Percentiles rank a stretch among this genome's conserved stretches.
phyloP scores from a whole-genome alignment of 2,888 invertebrate genomes.

The Conops quadrifasciatus region DNA sequence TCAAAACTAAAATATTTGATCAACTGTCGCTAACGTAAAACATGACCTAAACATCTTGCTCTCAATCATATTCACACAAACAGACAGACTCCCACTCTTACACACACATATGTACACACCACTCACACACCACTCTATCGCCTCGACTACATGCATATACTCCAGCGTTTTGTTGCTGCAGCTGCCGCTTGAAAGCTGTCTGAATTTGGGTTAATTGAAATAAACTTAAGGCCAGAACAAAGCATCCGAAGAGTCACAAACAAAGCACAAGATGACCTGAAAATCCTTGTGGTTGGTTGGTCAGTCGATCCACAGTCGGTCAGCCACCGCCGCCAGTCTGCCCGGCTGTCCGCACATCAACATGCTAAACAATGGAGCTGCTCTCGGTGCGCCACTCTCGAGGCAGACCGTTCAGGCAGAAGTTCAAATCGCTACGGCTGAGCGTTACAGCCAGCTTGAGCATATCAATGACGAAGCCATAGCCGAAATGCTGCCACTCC shows the following conservation, averaged over 20 bases:
- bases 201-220: conserved; percentile 18
- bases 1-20: not conserved
- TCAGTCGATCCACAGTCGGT: too few relatives aligned
- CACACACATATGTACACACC: not conserved
- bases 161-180: not conserved
- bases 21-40: too few relatives aligned
- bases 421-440: not conserved
- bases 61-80: not conserved
- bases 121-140: too few relatives aligned
- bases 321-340: not conserved
- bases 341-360: not conserved
- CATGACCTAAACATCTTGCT: too few relatives aligned
- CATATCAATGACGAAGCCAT: too few relatives aligned
- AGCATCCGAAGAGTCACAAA: conserved; percentile 9
- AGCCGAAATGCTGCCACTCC: too few relatives aligned
- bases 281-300: conserved; percentile 4
- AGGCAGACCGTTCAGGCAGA: not conserved
- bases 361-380: not conserved
- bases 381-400: not conserved
- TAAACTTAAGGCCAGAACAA: conserved; percentile 16
- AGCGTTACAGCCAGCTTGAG: too few relatives aligned
- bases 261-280: conserved; percentile 1
- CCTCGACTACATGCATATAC: not conserved
- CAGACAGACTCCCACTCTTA: not conserved
- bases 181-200: not conserved